These are phyloP conservation scores for Atta texana DNA, from an alignment of 1,140 invertebrate species.

Conservation along the genomic window DNA sequence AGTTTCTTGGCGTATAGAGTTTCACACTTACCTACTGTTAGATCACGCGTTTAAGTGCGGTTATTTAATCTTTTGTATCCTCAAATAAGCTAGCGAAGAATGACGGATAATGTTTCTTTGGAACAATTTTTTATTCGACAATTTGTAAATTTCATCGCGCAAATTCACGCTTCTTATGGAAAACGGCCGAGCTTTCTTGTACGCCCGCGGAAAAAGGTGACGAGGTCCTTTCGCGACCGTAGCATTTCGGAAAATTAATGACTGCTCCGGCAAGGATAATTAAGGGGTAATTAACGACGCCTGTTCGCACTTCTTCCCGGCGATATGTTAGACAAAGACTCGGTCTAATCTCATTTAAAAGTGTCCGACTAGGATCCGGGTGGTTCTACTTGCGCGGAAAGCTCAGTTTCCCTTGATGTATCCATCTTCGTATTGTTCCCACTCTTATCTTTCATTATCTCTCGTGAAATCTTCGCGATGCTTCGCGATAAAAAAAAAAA, in stretches of 20 bases:
- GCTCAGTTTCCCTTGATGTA: not conserved
- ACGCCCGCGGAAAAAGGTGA: constrained; percentile 27
- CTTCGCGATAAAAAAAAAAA: not conserved
- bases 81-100: not conserved
- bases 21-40: not conserved
- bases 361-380: constrained; percentile 31
- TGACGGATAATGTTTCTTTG: not conserved
- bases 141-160: constrained; percentile 32
- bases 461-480: not conserved
- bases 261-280: constrained; percentile 70
- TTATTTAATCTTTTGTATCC: not conserved
- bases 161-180: not conserved
- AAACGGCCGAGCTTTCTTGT: not conserved
- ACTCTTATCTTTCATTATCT: not conserved
- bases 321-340: constrained; percentile 54
- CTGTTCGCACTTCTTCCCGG: constrained; percentile 55
- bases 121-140: not conserved
- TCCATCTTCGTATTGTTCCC: constrained; percentile 9
- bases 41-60: not conserved
- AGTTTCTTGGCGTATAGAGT: not conserved
- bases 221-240: constrained; percentile 32
- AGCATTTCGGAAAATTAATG: constrained; percentile 70
- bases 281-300: constrained; percentile 75
- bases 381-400: constrained; percentile 15
- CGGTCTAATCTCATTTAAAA: constrained; percentile 51